phyloP scores from a whole-genome alignment of 2,888 invertebrate species.

The Plebejus argus region DNA sequence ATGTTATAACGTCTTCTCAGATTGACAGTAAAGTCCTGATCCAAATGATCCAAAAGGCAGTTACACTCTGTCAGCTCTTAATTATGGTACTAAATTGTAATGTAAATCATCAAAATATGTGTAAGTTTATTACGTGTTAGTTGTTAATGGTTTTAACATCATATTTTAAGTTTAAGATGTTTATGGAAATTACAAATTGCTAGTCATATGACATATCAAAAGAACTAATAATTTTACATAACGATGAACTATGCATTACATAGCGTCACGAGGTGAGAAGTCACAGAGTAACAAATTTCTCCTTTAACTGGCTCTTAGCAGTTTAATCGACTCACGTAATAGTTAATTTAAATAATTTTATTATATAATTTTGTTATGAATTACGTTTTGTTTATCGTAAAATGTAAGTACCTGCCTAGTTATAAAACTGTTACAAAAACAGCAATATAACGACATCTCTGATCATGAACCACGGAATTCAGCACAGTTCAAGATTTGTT shows the following conservation, averaged over 20 bases:
- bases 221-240: not conserved
- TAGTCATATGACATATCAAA: too few species aligned
- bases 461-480: not conserved
- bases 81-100: too few species aligned
- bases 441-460: not conserved
- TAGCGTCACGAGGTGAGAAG: not conserved
- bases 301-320: not conserved
- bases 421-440: not conserved
- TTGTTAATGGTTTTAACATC: too few species aligned
- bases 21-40: too few species aligned
- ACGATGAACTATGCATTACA: not conserved
- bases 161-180: too few species aligned
- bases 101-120: too few species aligned
- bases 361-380: slow-evolving; percentile 23
- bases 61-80: too few species aligned
- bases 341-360: not conserved
- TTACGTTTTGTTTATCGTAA: not conserved
- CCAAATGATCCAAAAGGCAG: too few species aligned
- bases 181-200: too few species aligned
- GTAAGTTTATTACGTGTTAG: too few species aligned
- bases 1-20: too few species aligned
- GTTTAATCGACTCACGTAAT: not conserved
- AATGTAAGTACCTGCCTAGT: not conserved
- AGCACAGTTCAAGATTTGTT: not conserved
- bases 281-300: slow-evolving; percentile 4